These are phyloP conservation scores for Stenurella melanura DNA, from an alignment of 2,888 invertebrate species.

Conservation along the genomic window DNA sequence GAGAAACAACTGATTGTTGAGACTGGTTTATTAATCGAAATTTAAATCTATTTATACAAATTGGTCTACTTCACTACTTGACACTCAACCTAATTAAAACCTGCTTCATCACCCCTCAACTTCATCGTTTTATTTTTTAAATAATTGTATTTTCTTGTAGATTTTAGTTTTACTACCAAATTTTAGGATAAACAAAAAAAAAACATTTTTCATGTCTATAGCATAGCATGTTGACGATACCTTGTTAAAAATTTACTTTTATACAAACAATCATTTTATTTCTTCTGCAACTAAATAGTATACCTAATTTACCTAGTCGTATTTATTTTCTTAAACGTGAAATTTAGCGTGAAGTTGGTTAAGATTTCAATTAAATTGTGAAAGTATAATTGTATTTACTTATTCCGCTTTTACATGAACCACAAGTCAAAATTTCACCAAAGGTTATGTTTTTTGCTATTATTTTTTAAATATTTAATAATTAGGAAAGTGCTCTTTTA, in stretches of 20 bases:
- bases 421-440: constrained; percentile 18
- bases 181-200: too few relatives aligned
- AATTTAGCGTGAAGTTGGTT: constrained; percentile 7
- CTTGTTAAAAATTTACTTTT: not conserved
- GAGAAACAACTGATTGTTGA: too few relatives aligned
- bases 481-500: not conserved
- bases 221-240: too few relatives aligned
- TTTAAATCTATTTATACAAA: too few relatives aligned
- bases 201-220: too few relatives aligned
- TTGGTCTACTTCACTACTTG: too few relatives aligned
- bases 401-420: constrained; percentile 17
- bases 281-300: not conserved
- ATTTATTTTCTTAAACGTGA: not conserved
- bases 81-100: too few relatives aligned
- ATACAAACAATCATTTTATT: not conserved
- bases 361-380: constrained; percentile 25
- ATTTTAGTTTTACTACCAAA: too few relatives aligned
- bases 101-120: too few relatives aligned
- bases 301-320: not conserved
- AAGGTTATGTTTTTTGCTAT: constrained; percentile 4
- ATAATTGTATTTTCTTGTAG: too few relatives aligned
- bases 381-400: constrained; percentile 10
- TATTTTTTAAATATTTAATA: not conserved
- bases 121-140: too few relatives aligned
- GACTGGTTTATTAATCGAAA: too few relatives aligned